These are phyloP conservation scores for Prunella himalayana DNA, from an alignment of 2,113 vertebrate species.

Conservation along the genomic window DNA sequence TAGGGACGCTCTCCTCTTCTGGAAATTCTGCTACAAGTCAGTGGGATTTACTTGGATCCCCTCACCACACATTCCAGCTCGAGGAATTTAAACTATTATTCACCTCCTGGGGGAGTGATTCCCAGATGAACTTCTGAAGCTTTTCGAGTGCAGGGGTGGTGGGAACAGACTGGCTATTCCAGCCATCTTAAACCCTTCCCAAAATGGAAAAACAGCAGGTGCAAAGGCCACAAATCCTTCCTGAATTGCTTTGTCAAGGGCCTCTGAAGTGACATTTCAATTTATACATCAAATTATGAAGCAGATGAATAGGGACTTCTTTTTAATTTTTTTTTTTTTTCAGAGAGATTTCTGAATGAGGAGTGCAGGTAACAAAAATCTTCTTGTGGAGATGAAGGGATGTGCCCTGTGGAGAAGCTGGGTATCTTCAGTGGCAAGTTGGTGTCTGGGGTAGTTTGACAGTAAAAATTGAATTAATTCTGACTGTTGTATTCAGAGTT, in stretches of 20 bases:
- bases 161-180: conserved; percentile 50
- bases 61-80: background rate
- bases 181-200: conserved; percentile 48
- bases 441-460: background rate
- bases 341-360: background rate
- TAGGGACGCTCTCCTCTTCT: background rate
- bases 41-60: background rate
- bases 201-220: conserved; percentile 47
- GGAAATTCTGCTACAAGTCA: background rate
- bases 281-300: background rate
- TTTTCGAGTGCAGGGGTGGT: background rate
- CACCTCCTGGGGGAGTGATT: background rate
- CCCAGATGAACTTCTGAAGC: background rate
- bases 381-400: background rate
- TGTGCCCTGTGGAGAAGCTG: background rate
- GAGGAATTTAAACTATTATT: conserved; percentile 20
- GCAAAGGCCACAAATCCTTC: background rate
- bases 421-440: background rate
- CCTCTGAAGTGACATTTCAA: background rate
- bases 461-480: background rate
- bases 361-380: background rate
- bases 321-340: background rate
- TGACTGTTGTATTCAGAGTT: background rate
- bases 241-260: background rate
- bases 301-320: background rate